A percentile compares a stretch with the other conserved stretches of the same genome.
Evolutionary conservation across 2,797 vertebrate genomes (phyloP).

Genomic region (Halcyon chelicuti): DNA sequence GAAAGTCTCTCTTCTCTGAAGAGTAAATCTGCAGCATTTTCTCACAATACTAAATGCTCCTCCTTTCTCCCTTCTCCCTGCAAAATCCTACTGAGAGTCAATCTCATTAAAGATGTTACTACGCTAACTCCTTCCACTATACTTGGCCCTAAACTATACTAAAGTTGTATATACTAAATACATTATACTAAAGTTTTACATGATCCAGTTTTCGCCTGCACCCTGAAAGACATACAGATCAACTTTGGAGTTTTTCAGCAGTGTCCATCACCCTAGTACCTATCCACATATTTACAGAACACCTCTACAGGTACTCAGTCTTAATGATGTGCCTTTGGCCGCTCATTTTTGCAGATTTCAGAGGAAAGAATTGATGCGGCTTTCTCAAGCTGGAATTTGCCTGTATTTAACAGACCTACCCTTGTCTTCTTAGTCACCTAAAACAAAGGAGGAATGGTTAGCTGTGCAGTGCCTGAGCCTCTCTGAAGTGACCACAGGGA

Average conservation of each 20-base stretch:
- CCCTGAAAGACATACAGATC: background rate
- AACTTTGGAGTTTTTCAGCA: background rate
- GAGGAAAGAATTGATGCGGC: background rate
- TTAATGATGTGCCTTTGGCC: background rate
- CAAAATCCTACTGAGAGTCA: background rate
- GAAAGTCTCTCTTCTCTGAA: background rate
- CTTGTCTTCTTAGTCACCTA: background rate
- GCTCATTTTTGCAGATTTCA: background rate
- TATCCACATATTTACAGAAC: background rate
- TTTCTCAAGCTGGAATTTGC: background rate
- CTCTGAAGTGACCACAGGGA: background rate
- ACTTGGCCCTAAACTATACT: background rate
- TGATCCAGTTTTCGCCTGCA: background rate
- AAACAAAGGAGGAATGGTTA: background rate
- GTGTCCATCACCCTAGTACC: background rate
- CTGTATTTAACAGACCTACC: background rate
- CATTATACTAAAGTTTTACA: background rate
- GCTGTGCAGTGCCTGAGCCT: background rate
- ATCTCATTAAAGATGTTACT: background rate
- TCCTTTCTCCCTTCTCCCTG: constrained; percentile 9
- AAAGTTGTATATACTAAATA: too few relatives aligned
- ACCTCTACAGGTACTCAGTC: background rate
- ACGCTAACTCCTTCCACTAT: background rate
- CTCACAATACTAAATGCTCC: background rate
- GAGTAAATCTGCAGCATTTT: constrained; percentile 4